A percentile compares a stretch with the other conserved stretches of the same genome.
Evolutionary conservation across 1,140 invertebrate species (phyloP).

Genomic region (Drosophila nigrodunni): DNA sequence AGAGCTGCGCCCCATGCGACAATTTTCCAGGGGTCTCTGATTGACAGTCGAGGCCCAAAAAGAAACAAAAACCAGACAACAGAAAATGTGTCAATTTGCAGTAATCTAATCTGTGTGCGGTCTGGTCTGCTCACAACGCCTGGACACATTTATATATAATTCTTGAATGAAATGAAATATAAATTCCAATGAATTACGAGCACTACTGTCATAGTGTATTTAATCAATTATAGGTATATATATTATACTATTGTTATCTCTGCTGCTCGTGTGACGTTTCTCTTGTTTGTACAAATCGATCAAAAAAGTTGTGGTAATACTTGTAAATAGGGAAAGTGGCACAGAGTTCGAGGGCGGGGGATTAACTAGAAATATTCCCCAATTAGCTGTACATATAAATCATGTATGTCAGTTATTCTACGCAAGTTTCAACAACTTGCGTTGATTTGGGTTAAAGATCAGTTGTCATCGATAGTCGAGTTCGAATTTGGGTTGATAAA

Average conservation of each 20-base stretch:
- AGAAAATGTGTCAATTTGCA: conserved; percentile 79
- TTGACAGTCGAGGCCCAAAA: conserved; percentile 29
- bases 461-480: conserved; percentile 48
- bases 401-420: conserved; percentile 24
- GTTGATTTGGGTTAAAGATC: conserved; percentile 69
- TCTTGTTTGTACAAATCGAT: conserved; percentile 76
- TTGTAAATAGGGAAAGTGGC: conserved; percentile 59
- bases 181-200: conserved; percentile 62
- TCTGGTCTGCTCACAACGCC: conserved; percentile 48
- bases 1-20: conserved; percentile 44
- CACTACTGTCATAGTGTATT: conserved; percentile 53
- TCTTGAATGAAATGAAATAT: conserved; percentile 29
- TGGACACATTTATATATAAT: conserved; percentile 4
- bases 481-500: conserved; percentile 27
- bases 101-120: conserved; percentile 80
- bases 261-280: conserved; percentile 15
- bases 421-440: conserved; percentile 46
- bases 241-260: conserved; percentile 67
- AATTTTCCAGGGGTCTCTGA: conserved; percentile 34
- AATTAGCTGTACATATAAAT: conserved; percentile 73
- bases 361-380: conserved; percentile 53
- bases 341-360: conserved; percentile 34
- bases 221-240: conserved; percentile 71
- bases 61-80: conserved; percentile 27
- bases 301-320: conserved; percentile 31